A percentile compares a stretch with the other conserved stretches of the same genome.
phyloP scores from a whole-genome alignment of 2,888 invertebrate genomes.

The Dolichomitus sp. region DNA sequence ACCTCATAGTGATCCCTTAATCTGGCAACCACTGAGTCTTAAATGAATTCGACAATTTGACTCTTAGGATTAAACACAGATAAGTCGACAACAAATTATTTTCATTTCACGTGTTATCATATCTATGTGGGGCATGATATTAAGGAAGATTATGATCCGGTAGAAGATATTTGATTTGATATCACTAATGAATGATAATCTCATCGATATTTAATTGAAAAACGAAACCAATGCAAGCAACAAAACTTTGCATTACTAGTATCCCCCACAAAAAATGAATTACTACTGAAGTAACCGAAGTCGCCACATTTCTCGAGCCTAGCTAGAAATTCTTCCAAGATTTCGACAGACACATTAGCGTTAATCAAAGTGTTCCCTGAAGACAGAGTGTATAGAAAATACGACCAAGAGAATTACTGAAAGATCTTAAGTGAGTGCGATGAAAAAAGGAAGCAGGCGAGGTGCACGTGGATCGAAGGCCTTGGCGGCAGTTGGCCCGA shows the following conservation, averaged over 20 bases:
- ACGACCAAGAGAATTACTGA: conserved; percentile 23
- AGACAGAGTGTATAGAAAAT: conserved; percentile 3
- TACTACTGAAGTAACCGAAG: not conserved
- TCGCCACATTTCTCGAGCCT: conserved; percentile 24
- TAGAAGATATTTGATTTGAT: too few species aligned
- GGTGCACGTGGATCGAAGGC: conserved; percentile 53
- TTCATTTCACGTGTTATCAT: too few species aligned
- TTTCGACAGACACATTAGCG: conserved; percentile 45
- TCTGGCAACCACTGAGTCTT: too few species aligned
- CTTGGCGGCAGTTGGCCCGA: conserved; percentile 36
- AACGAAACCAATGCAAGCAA: not conserved
- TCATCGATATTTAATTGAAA: not conserved
- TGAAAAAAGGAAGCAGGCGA: conserved; percentile 29
- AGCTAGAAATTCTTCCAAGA: conserved; percentile 32
- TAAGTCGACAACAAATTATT: too few species aligned
- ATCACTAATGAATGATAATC: not conserved
- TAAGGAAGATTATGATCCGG: too few species aligned
- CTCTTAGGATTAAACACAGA: too few species aligned
- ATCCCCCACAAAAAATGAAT: not conserved
- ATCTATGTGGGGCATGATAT: too few species aligned
- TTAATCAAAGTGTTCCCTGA: conserved; percentile 39
- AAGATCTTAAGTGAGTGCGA: conserved; percentile 44
- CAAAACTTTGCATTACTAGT: not conserved
- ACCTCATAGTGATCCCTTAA: too few species aligned
- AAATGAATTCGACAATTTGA: too few species aligned